phyloP scores from a whole-genome alignment of 2,113 vertebrate genomes.

The Progne subis region DNA sequence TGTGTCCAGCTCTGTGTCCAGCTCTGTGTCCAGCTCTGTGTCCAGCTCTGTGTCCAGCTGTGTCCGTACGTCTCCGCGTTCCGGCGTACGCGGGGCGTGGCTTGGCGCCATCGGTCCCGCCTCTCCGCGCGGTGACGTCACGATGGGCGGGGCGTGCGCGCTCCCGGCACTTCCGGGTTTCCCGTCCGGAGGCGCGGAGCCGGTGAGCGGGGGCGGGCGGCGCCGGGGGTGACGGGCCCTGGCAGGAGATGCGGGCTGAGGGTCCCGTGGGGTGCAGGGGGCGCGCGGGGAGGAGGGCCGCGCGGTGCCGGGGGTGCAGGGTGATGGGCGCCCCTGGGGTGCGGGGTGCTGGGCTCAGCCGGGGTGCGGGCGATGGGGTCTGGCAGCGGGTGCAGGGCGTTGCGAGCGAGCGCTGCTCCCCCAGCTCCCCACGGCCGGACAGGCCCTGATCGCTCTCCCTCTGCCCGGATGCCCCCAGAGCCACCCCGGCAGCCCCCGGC shows the following conservation, averaged over 20 bases:
- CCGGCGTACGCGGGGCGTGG: background rate
- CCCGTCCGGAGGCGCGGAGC: background rate
- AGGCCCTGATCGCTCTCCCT: background rate
- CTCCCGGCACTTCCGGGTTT: background rate
- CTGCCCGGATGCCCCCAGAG: background rate
- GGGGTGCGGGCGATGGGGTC: background rate
- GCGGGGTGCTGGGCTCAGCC: background rate
- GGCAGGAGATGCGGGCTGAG: background rate
- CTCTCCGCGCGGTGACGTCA: background rate
- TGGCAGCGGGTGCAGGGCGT: background rate
- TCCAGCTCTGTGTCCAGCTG: background rate
- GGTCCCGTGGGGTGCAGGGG: too few species aligned
- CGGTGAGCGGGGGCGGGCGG: background rate
- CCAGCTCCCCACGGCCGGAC: background rate
- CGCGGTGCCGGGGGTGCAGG: background rate
- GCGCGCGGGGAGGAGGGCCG: background rate
- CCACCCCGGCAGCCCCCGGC: background rate
- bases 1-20: background rate
- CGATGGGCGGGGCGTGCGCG: background rate
- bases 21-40: too few species aligned
- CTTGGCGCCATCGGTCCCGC: fast-evolving
- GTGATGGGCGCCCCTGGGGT: background rate
- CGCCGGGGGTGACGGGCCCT: background rate
- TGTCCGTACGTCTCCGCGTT: too few species aligned
- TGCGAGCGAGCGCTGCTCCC: too few species aligned